Percentiles rank a stretch among this genome's conserved stretches.
These are phyloP conservation scores for Nephrotoma guestfalica DNA, from an alignment of 2,888 invertebrate species.

Conservation along the genomic window DNA sequence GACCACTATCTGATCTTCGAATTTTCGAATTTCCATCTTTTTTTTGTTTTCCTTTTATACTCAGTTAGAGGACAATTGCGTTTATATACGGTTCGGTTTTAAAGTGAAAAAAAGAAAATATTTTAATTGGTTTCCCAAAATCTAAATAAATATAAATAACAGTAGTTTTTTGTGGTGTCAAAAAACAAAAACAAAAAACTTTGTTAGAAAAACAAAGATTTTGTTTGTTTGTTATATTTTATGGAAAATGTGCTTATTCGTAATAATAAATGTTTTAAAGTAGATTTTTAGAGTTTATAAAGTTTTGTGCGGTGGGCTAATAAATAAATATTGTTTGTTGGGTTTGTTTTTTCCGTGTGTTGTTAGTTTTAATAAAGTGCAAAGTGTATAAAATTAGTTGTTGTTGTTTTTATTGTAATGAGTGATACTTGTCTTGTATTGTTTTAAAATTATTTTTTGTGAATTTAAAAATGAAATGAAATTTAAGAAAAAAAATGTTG, in stretches of 20 bases:
- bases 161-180: background rate
- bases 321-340: background rate
- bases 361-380: background rate
- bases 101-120: background rate
- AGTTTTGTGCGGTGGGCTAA: background rate
- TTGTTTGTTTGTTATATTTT: background rate
- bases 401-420: background rate
- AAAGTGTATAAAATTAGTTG: background rate
- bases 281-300: background rate
- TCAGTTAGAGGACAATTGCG: conserved; percentile 4
- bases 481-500: background rate
- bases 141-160: background rate
- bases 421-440: background rate
- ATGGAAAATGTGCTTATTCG: background rate
- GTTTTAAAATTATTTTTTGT: background rate
- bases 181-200: background rate
- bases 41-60: background rate
- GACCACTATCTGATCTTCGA: background rate
- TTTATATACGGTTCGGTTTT: background rate
- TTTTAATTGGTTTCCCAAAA: background rate
- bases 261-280: background rate
- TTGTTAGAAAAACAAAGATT: background rate
- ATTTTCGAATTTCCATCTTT: background rate
- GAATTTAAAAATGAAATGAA: background rate
- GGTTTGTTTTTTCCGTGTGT: background rate